These are phyloP conservation scores for Sitta carolinensis DNA, from an alignment of 2,797 vertebrate genomes.

Conservation along the genomic window DNA sequence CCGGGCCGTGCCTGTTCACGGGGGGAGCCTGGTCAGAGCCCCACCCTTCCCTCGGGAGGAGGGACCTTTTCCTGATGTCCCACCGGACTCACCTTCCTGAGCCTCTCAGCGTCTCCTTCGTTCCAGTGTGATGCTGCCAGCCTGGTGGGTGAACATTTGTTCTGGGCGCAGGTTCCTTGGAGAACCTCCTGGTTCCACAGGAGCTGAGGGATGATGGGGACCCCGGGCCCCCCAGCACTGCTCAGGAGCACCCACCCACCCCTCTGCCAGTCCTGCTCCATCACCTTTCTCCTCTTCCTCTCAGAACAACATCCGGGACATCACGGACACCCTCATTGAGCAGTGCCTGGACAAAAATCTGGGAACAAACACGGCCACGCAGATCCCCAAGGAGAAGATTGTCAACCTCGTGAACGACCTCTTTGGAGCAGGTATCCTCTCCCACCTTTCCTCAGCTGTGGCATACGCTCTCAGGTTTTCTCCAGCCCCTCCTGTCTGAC, in stretches of 20 bases:
- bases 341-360: constrained; percentile 82
- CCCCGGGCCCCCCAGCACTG: not conserved
- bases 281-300: not conserved
- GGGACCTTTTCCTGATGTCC: not conserved
- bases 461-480: not conserved
- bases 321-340: constrained; percentile 87
- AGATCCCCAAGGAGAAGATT: constrained; percentile 84
- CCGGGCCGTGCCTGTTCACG: too few relatives aligned
- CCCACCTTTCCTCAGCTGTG: not conserved
- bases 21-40: not conserved
- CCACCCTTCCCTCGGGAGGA: not conserved
- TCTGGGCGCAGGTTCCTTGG: not conserved
- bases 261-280: not conserved
- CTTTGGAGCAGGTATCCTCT: constrained; percentile 75
- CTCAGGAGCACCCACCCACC: not conserved
- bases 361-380: constrained; percentile 68
- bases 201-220: not conserved
- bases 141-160: not conserved
- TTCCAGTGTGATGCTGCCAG: too few relatives aligned
- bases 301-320: constrained; percentile 87
- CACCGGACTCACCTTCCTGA: not conserved
- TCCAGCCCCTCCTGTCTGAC: not conserved
- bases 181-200: not conserved
- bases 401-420: constrained; percentile 88
- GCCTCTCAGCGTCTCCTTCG: not conserved